These are phyloP conservation scores for Thecophora atra DNA, from an alignment of 2,888 invertebrate genomes.

Conservation along the genomic window DNA sequence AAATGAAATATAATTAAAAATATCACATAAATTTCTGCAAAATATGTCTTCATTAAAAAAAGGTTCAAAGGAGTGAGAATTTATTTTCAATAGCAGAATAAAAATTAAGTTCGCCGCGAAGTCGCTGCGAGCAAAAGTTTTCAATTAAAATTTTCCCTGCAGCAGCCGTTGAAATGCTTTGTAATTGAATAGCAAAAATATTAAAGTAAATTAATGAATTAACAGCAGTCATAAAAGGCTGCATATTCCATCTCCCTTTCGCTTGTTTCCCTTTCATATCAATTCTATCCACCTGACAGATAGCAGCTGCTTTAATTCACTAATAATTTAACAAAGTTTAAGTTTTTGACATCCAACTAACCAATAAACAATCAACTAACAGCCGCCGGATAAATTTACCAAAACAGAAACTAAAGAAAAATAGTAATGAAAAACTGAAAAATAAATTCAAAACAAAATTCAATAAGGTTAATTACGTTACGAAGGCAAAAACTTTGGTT, in stretches of 20 bases:
- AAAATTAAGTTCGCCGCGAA: slow-evolving; percentile 4
- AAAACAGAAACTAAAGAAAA: neutral
- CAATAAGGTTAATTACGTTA: no score
- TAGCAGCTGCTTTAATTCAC: slow-evolving; percentile 2
- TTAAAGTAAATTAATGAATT: neutral
- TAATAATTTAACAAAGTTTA: neutral
- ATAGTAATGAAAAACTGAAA: neutral
- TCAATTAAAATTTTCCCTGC: neutral
- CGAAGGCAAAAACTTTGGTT: neutral
- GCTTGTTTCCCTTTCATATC: neutral
- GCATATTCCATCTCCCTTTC: neutral
- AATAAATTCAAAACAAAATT: neutral
- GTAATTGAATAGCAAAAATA: neutral
- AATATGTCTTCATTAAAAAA: neutral
- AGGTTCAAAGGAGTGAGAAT: neutral
- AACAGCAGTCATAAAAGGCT: neutral
- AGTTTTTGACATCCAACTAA: neutral
- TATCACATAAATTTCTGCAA: no score
- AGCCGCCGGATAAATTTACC: no score
- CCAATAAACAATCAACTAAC: neutral
- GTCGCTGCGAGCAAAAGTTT: neutral
- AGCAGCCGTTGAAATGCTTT: neutral
- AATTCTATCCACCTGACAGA: neutral
- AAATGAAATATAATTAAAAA: no score
- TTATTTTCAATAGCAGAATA: neutral